Evolutionary conservation across 2,113 vertebrate species (phyloP), one percentile per base, ranked within the genome.

Genomic region (Xenopus laevis): DNA sequence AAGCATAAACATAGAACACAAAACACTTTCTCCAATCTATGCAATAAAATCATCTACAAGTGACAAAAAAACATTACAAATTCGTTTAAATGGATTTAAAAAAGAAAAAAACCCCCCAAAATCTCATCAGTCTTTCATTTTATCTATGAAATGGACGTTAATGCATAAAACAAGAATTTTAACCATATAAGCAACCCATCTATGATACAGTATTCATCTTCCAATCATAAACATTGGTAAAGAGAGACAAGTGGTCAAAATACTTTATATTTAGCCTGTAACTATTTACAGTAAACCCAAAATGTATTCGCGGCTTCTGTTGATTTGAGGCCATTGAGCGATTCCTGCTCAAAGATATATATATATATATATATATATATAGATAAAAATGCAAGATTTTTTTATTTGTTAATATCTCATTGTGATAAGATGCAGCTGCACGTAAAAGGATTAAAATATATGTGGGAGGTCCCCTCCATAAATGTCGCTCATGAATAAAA

Each of bases 341-440:
- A 40, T 40, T 40, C 33, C 33, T 40, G 5, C 33, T 7, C 33
- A 40, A 40, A 40, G 33, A 40, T 40, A 40, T 40, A 40, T 40
- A 40, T 33, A n/a, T n/a, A n/a, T n/a, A 40, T 40, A 40, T 40
- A 40, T 40, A 40, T 27, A 27, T 27, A 27, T 27, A 27, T 27
- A 2, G 23, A 27, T 27, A 27, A 27, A 27, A 27, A 40, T 40
- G 33, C 33, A 40, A 40, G 50, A 52, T 23, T 71, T 71, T 50
- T 46, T 60, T 71, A 71, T 71, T 63, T 40, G 23, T 27, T 27
- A 4, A 40, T 40, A 40, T 40, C 1, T 71, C 27, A 71, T 71
- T 45, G 58, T 62, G 61, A 60, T 40, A 71, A 46, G 20, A 33
- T 71, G 47, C 47, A 50, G 47, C 15, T 50, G 15, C 47, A 50